Evolutionary conservation across 2,113 vertebrate genomes (phyloP).

Genomic region (Nyctibius bracteatus): DNA sequence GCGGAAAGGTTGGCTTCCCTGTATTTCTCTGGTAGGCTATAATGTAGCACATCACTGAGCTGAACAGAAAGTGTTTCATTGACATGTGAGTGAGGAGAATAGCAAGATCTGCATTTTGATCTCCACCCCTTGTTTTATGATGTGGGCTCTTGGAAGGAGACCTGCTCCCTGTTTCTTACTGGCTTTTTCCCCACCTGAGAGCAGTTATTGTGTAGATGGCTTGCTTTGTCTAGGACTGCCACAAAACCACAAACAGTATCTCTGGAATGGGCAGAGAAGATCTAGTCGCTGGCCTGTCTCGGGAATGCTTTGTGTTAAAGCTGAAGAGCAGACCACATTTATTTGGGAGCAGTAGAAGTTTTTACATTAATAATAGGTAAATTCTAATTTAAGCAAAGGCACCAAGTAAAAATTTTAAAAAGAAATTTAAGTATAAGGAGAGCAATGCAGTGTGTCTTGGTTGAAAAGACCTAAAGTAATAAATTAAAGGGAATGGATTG

Average conservation of each 20-base stretch:
- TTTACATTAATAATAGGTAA: not conserved
- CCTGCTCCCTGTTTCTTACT: not conserved
- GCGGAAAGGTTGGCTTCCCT: not conserved
- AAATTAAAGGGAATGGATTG: not conserved
- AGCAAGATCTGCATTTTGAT: not conserved
- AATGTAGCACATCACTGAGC: not conserved
- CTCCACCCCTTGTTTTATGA: not conserved
- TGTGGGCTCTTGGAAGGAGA: not conserved
- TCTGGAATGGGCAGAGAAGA: conserved; percentile 6
- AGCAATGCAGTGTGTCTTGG: not conserved
- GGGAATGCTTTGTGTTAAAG: not conserved
- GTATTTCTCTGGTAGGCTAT: not conserved
- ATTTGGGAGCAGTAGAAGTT: not conserved
- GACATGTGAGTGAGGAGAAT: not conserved
- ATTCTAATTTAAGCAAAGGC: not conserved
- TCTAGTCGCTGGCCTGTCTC: not conserved
- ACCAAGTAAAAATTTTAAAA: not conserved
- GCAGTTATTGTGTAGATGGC: not conserved
- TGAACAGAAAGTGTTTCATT: not conserved
- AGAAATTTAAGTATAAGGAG: not conserved
- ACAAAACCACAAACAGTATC: conserved; percentile 16
- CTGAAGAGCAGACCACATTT: not conserved
- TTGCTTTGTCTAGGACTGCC: conserved; percentile 28
- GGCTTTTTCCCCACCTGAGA: not conserved
- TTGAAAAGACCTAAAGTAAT: not conserved